Base-by-base conservation (phyloP, 2,797 vertebrate species). In the Pagetopsis macropterus region DNA sequence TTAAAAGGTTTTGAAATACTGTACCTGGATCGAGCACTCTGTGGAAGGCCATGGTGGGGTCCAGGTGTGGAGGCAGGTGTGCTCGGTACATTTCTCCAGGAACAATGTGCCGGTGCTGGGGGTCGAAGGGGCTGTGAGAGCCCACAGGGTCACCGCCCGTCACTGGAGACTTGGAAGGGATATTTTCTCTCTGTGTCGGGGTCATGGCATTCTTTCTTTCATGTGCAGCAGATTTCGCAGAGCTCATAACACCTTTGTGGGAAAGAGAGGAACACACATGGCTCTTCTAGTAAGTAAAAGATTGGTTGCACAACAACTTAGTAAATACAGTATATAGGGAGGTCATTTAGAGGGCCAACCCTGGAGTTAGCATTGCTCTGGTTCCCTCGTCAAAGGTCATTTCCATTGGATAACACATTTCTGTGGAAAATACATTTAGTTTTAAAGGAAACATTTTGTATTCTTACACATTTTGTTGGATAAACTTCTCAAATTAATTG, bases 131-230 rank as follows among this genome's bases (percentile, higher is more conserved):
- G 84, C 96, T 98, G 84, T 98, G 98, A 75, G 96, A 93, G 49
- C 95, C 90, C 3, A 95, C 91, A 3, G 96, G 96, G 77, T 99
- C 98, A 7, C 94, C 94, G 0, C 96, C 95, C 0, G 95, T 95
- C 37, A 98, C 97, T 0, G 98, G 98, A 19, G 98, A 99, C 91
- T 99, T 99, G 19, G 97, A 94, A 3, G 97, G 90, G 73, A 98
- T 89, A 16, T 91, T 96, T 63, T 99, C 98, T 75, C 97, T 95
- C 87, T 97, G 98, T 3, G 97, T 98, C 0, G 97, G 97, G 12
- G 97, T 98, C 85, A 99, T 94, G 7, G 96, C 90, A 46, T 94
- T 96, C 91, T 99, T 99, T 88, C 98, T 95, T 83, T 99, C 98
- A 2, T 98, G 98, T 73, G 94, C 93, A 60, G 93, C 83, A 76